Base-by-base conservation (phyloP, 2,113 vertebrate species). In the Thamnophis sirtalis region DNA sequence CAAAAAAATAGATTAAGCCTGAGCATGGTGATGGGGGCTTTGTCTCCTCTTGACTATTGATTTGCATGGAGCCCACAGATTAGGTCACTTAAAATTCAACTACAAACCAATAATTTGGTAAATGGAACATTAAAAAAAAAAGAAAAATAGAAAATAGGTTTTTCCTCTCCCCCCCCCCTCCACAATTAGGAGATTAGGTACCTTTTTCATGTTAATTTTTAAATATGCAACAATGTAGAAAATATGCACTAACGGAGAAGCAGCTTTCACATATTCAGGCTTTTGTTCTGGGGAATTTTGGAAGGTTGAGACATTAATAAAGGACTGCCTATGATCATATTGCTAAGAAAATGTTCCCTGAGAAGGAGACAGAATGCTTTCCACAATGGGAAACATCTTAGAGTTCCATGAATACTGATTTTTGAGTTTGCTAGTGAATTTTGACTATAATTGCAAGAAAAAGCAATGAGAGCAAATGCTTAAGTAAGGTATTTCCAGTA, bases 381-480 rank as follows among this genome's bases (percentile, higher is more conserved):
- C 80, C 89, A 19, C 33, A 33, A 87, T 90, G 9, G 49, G 68
- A 21, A 54, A 51, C 19, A 89, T 73, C 22, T 33, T 38, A 63
- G 3, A 63, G 85, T 92, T 86, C 49, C 89, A 85, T 55, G 28
- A 89, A 55, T 49, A 56, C 90, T 55, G 17, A 63, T 84, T n/a
- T 92, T 9, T 9, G 88, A 10, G 53, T 22, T 0, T 1, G 50
- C 24, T 22, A 38, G 73, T 50, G 13, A 87, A 19, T 53, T 90
- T 90, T 91, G 63, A 2, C 3, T 80, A 17, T 54, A 58, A 89
- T 55, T 87, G 15, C 0, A 2, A 91, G 22, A n/a, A 68, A 26
- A 38, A 88, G 3, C 49, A 88, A 51, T 86, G 92, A 13, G 28
- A 92, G 21, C n/a, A 43, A 55, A 54, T 19, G 24, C 92, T 96